Evolutionary conservation across 2,888 invertebrate genomes (phyloP), one percentile per base, ranked within the genome.

Genomic region (Malachius bipustulatus): DNA sequence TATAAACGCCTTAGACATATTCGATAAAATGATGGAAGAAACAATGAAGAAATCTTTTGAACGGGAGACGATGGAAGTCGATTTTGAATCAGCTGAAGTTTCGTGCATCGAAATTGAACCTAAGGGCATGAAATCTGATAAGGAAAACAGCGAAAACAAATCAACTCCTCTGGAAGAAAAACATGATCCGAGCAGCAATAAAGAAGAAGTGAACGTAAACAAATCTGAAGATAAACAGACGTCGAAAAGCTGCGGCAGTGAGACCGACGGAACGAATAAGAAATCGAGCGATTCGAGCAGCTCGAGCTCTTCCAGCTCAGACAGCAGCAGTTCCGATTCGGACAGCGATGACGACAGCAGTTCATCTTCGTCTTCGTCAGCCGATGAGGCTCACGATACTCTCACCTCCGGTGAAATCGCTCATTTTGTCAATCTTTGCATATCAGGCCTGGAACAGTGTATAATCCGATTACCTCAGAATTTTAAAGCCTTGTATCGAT

Each of bases 401-500:
- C 46, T 63, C 47, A 54, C 57, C 1, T 50, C 54, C 26, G 48
- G 40, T 15, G 62, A 63, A 32, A 54, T 59, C 33, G 34, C 51
- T 13, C 51, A 49, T 40, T 37, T 63, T 11, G 52, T 62, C 4
- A 60, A 62, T 40, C 48, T 50, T 12, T 62, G 62, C 39, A 14
- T 45, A 10, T 70, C 72, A 52, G 88, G 88, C 16, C 63, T 93
- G 43, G 82, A 85, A 62, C 78, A 87, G 51, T 93, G 93, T 52
- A 73, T 87, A 4, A 71, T 75, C 31, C 70, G 93, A 30, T 87
- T 91, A 57, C 80, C 89, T 0, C 85, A 88, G 48, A 90, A 94
- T 62, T 93, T 91, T 59, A 94, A 94, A 64, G 85, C 91, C 0
- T 70, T 90, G 34, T 93, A 90, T 60, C 73, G 91, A 45, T 64